Percentiles rank a stretch among this genome's conserved stretches.
Conservation (phyloP, 1,140 invertebrate genomes). For the Anastrepha obliqua region DNA sequence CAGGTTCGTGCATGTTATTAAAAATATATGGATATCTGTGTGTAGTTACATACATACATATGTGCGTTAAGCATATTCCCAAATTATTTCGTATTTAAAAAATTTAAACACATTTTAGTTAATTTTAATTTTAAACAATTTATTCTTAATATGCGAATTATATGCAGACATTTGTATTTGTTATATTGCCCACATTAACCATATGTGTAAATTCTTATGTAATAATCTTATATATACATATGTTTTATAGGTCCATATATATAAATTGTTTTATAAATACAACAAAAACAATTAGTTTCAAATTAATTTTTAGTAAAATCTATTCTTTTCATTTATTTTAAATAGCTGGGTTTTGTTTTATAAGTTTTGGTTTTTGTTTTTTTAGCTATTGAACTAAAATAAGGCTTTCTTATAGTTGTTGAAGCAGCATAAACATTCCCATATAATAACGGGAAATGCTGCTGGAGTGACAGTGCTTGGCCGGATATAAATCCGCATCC, state of each 20-base stretch:
- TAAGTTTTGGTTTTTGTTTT: too few relatives aligned
- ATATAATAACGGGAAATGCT: too few relatives aligned
- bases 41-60: background rate
- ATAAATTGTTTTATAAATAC: constrained; percentile 26
- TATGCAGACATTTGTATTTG: background rate
- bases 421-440: too few relatives aligned
- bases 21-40: background rate
- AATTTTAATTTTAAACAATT: background rate
- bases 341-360: background rate
- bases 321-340: background rate
- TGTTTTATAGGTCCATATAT: background rate
- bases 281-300: constrained; percentile 15
- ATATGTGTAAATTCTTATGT: background rate
- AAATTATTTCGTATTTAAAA: background rate
- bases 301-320: background rate
- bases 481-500: too few relatives aligned
- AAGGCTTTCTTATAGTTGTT: too few relatives aligned
- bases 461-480: too few relatives aligned
- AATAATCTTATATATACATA: background rate
- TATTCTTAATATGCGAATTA: background rate
- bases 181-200: background rate
- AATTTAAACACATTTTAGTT: background rate
- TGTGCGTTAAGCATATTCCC: background rate
- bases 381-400: too few relatives aligned
- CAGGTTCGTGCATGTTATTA: background rate